A percentile compares a stretch with the other conserved stretches of the same genome.
phyloP scores from a whole-genome alignment of 2,797 vertebrate species.

The Tapera naevia region DNA sequence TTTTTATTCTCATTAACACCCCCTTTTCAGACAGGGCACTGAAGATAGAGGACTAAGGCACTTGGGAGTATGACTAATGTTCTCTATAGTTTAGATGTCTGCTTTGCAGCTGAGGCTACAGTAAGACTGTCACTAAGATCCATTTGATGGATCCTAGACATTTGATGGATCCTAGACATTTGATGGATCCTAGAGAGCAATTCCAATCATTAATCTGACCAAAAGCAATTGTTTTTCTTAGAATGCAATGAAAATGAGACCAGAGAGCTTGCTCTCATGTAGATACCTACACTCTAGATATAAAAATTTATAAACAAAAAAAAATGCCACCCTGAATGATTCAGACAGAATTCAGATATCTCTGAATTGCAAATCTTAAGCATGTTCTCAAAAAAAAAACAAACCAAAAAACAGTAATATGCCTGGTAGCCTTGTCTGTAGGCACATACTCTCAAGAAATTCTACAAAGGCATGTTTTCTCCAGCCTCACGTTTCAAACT shows the following conservation, averaged over 20 bases:
- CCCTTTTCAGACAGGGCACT: background rate
- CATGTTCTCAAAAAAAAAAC: background rate
- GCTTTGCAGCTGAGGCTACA: background rate
- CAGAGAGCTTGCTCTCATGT: background rate
- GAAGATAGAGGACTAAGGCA: background rate
- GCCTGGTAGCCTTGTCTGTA: background rate
- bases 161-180: background rate
- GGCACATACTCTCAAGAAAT: background rate
- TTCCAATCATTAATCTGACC: background rate
- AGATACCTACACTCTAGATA: background rate
- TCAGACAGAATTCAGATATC: background rate
- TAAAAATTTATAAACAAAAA: background rate
- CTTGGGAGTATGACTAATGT: background rate
- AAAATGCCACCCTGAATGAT: background rate
- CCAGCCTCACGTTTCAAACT: background rate
- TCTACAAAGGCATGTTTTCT: background rate
- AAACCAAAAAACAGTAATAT: rapidly evolving
- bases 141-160: too few relatives aligned
- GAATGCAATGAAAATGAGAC: background rate
- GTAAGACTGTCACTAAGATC: background rate
- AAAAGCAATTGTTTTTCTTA: background rate
- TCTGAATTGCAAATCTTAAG: background rate
- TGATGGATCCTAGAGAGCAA: background rate
- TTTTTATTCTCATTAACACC: background rate
- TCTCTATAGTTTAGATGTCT: background rate